phyloP scores from a whole-genome alignment of 2,797 vertebrate genomes.

The Myotis pilosus region DNA sequence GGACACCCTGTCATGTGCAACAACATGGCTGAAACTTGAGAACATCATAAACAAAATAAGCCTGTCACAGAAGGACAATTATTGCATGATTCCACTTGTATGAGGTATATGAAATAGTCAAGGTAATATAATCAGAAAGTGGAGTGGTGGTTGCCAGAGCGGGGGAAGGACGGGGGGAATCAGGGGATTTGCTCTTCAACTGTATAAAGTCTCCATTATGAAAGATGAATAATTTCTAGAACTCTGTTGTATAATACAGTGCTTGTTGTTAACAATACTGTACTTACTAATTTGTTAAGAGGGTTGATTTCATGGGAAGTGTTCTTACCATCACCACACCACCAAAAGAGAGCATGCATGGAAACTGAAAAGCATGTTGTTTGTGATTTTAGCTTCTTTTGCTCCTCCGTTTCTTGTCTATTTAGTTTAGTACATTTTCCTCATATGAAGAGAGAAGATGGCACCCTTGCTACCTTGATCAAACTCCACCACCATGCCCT shows the following conservation, averaged over 20 bases:
- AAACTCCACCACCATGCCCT: not conserved
- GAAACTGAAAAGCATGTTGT: not conserved
- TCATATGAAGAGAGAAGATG: not conserved
- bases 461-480: not conserved
- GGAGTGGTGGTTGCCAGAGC: not conserved
- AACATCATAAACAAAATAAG: not conserved
- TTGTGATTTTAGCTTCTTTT: not conserved
- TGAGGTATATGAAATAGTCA: not conserved
- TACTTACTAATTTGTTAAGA: not conserved
- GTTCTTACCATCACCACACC: not conserved
- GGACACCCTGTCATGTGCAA: not conserved
- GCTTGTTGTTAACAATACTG: not conserved
- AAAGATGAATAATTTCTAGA: not conserved
- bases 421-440: not conserved
- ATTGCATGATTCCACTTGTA: not conserved
- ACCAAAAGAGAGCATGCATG: not conserved
- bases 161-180: no score
- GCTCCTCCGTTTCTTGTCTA: not conserved
- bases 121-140: not conserved
- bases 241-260: not conserved
- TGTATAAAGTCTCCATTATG: not conserved
- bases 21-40: not conserved
- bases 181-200: not conserved
- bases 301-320: not conserved
- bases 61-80: not conserved